phyloP scores from a whole-genome alignment of 2,113 vertebrate genomes.

The Neomonachus schauinslandi region DNA sequence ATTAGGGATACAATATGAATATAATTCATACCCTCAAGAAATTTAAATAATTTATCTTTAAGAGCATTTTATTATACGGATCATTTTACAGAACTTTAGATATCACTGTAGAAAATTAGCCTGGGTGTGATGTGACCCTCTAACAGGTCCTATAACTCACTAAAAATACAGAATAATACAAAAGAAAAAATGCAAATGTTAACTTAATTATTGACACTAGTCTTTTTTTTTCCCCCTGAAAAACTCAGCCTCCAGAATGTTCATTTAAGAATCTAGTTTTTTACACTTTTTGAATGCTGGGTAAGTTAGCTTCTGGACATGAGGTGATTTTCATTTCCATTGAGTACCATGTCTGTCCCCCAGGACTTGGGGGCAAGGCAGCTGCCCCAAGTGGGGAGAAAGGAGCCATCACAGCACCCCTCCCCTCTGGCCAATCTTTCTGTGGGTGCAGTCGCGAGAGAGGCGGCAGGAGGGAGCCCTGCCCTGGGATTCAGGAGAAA shows the following conservation, averaged over 20 bases:
- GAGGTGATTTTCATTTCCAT: constrained; percentile 33
- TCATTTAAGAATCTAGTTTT: constrained; percentile 44
- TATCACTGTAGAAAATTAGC: constrained; percentile 51
- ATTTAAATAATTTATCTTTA: constrained; percentile 65
- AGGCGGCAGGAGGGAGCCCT: not conserved
- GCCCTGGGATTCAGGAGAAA: not conserved
- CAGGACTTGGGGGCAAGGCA: not conserved
- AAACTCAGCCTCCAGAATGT: not conserved
- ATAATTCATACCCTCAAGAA: constrained; percentile 56
- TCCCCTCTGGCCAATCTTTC: not conserved
- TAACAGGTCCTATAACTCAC: constrained; percentile 9
- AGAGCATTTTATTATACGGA: constrained; percentile 38
- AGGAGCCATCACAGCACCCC: not conserved
- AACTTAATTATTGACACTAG: not conserved
- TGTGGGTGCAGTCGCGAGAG: not conserved
- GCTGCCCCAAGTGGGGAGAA: not conserved
- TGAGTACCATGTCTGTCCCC: not conserved
- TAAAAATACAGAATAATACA: constrained; percentile 48
- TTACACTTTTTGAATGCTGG: constrained; percentile 12
- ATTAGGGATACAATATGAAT: constrained; percentile 54
- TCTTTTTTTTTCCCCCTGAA: not conserved
- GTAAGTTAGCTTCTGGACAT: not conserved
- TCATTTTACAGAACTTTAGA: constrained; percentile 56
- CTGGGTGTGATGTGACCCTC: not conserved
- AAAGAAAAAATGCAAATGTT: not conserved